phyloP scores from a whole-genome alignment of 2,797 vertebrate genomes.

The Pristis pectinata region DNA sequence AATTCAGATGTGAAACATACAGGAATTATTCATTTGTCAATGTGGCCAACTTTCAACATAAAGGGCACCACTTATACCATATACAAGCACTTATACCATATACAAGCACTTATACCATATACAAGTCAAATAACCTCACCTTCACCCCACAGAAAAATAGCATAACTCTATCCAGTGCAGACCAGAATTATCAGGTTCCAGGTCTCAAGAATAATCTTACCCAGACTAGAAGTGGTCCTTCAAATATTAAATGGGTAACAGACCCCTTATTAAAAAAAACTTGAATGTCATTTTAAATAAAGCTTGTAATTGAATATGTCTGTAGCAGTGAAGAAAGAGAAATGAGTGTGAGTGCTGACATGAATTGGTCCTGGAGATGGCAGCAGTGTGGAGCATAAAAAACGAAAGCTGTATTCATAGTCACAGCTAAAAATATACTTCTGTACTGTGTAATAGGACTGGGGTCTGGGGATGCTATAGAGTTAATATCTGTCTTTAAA shows the following conservation, averaged over 20 bases:
- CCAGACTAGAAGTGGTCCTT: not conserved
- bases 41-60: not conserved
- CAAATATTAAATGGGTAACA: not conserved
- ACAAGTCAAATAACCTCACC: not conserved
- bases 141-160: not conserved
- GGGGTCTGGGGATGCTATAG: not conserved
- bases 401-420: not conserved
- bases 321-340: not conserved
- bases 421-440: not conserved
- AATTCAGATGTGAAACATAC: not conserved
- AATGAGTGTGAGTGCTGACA: not conserved
- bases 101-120: not conserved
- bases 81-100: too few relatives aligned
- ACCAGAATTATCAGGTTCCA: not conserved
- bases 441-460: too few relatives aligned
- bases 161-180: too few relatives aligned
- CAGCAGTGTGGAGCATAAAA: slow-evolving; percentile 3
- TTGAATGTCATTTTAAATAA: slow-evolving; percentile 11
- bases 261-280: not conserved
- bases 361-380: not conserved
- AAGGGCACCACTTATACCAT: not conserved
- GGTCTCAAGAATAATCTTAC: not conserved
- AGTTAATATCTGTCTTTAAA: not conserved
- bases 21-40: not conserved
- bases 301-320: not conserved